Conservation (phyloP, 2,113 vertebrate genomes). For the Bos javanicus region DNA sequence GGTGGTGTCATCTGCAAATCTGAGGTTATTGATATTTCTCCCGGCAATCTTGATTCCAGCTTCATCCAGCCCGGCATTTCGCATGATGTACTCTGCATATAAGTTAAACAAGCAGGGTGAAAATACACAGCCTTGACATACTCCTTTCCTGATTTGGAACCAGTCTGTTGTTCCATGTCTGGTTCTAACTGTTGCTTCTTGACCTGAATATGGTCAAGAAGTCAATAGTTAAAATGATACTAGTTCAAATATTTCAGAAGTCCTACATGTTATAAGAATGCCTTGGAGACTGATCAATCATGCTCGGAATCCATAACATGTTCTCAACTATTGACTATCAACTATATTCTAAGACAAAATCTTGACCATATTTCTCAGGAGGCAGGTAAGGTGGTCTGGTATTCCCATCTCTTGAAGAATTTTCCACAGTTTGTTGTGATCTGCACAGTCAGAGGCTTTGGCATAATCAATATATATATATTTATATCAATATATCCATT, state of each 20-base stretch:
- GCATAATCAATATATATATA: not conserved
- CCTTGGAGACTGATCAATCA: no score
- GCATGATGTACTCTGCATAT: not conserved
- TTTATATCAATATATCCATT: not conserved
- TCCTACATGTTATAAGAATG: no score
- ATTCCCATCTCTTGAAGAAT: not conserved
- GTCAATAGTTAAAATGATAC: no score
- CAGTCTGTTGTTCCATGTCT: not conserved
- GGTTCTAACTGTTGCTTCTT: not conserved
- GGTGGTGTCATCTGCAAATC: not conserved
- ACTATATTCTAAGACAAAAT: no score
- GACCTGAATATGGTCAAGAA: not conserved
- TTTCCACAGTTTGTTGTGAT: not conserved
- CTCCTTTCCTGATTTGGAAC: not conserved
- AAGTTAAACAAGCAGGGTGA: not conserved
- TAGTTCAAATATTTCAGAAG: no score
- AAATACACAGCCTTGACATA: not conserved
- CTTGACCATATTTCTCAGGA: not conserved
- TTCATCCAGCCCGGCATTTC: fast-evolving
- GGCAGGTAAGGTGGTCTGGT: not conserved
- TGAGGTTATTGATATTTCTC: not conserved
- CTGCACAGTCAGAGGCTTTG: not conserved
- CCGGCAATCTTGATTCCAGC: not conserved
- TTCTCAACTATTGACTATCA: no score
- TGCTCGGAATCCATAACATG: no score